A percentile compares a stretch with the other conserved stretches of the same genome.
Evolutionary conservation across 1,140 invertebrate genomes (phyloP).

Genomic region (Latrodectus geometricus): DNA sequence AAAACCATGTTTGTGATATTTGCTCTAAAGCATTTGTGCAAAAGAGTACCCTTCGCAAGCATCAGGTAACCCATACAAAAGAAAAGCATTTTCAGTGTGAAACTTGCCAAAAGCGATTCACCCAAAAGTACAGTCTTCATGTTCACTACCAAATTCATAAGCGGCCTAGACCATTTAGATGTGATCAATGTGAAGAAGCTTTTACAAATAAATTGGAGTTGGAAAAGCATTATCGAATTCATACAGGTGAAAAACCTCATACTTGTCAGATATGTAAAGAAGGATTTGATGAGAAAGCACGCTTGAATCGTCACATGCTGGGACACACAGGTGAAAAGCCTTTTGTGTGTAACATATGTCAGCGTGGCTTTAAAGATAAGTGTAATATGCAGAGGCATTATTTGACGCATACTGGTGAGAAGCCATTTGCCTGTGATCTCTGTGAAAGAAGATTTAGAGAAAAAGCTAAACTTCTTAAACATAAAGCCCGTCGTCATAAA

Average conservation of each 20-base stretch:
- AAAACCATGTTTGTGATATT: constrained; percentile 48
- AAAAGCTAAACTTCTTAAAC: constrained; percentile 53
- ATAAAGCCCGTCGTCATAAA: constrained; percentile 42
- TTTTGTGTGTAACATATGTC: constrained; percentile 69
- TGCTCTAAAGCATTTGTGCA: constrained; percentile 44
- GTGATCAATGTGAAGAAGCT: constrained; percentile 59
- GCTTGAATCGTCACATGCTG: constrained; percentile 57
- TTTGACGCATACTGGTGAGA: constrained; percentile 76
- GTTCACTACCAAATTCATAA: constrained; percentile 62
- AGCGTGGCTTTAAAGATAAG: constrained; percentile 72
- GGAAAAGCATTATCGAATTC: constrained; percentile 63
- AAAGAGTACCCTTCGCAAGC: constrained; percentile 52
- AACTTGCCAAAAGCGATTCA: constrained; percentile 62
- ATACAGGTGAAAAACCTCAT: constrained; percentile 65
- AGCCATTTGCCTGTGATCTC: constrained; percentile 64
- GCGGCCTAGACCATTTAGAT: constrained; percentile 68
- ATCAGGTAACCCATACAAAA: constrained; percentile 45
- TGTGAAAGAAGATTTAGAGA: constrained; percentile 63
- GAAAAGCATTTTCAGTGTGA: constrained; percentile 69
- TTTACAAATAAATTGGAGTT: constrained; percentile 50
- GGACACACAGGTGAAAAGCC: constrained; percentile 65
- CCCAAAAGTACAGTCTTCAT: constrained; percentile 62
- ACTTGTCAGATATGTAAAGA: constrained; percentile 64
- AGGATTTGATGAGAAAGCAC: constrained; percentile 61
- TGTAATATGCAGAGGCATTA: constrained; percentile 74